Percentiles rank a stretch among this genome's conserved stretches.
phyloP scores from a whole-genome alignment of 2,797 vertebrate species.

The Xiphorhynchus erythropygius region DNA sequence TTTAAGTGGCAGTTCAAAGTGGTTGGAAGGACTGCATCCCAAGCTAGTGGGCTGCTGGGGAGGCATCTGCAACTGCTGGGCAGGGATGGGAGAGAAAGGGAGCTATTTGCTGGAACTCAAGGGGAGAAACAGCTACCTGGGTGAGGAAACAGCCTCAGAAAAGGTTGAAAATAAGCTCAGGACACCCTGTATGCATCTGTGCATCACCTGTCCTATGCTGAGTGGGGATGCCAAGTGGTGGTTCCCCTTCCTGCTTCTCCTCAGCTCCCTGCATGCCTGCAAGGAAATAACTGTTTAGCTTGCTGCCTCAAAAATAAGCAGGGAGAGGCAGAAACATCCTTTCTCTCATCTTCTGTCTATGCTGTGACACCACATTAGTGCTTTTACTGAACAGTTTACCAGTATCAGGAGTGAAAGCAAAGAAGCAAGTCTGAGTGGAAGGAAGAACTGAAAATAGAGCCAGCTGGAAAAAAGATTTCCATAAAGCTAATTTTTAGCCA shows the following conservation, averaged over 20 bases:
- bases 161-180: not conserved
- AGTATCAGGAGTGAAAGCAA: not conserved
- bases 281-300: not conserved
- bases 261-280: not conserved
- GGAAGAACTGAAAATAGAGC: not conserved
- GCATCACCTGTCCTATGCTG: not conserved
- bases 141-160: not conserved
- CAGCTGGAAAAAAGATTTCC: constrained; percentile 11
- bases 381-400: not conserved
- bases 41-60: not conserved
- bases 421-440: not conserved
- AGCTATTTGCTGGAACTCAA: not conserved
- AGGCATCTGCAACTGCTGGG: not conserved
- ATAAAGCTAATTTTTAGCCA: not conserved
- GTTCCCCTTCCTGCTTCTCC: not conserved
- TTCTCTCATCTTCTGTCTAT: not conserved
- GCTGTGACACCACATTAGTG: not conserved
- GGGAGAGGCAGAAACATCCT: not conserved
- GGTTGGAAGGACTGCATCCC: not conserved
- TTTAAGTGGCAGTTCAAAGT: not conserved
- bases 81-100: not conserved
- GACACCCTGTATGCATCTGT: not conserved
- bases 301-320: not conserved
- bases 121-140: not conserved
- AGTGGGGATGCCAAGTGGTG: not conserved